These are phyloP conservation scores for Epizoanthus fatuus DNA, from an alignment of 92 coral and sea anemone species.

Conservation along the genomic window DNA sequence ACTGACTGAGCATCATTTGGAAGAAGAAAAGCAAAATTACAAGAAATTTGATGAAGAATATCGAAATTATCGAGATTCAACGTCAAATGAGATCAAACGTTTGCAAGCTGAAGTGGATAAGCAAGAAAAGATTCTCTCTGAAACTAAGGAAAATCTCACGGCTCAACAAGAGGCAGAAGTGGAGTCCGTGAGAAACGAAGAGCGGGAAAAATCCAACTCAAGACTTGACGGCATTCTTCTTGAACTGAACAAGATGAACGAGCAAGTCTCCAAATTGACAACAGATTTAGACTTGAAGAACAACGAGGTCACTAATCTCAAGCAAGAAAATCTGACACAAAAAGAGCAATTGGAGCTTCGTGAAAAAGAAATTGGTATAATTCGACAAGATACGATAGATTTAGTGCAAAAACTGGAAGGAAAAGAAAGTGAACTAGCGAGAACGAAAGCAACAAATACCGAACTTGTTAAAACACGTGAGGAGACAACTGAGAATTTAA, in stretches of 20 bases:
- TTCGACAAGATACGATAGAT: constrained; percentile 76
- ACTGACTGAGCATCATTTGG: constrained; percentile 55
- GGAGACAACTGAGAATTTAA: constrained; percentile 57
- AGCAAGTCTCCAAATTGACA: constrained; percentile 48
- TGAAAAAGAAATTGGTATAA: constrained; percentile 66
- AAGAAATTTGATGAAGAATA: constrained; percentile 58
- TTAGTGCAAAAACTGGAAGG: constrained; percentile 68
- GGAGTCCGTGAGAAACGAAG: constrained; percentile 67
- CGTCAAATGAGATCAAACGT: constrained; percentile 60
- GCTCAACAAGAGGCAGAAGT: constrained; percentile 66
- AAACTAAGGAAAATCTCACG: constrained; percentile 63
- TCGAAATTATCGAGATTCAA: constrained; percentile 21
- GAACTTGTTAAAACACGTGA: constrained; percentile 55
- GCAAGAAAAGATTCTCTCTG: constrained; percentile 54
- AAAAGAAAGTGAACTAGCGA: constrained; percentile 48
- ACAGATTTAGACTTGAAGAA: constrained; percentile 71
- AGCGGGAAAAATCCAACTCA: constrained; percentile 71
- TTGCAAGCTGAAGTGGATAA: constrained; percentile 61
- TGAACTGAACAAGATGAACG: constrained; percentile 76
- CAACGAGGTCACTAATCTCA: constrained; percentile 60
- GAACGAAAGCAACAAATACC: constrained; percentile 62
- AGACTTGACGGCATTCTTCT: constrained; percentile 78
- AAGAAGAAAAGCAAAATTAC: constrained; percentile 34
- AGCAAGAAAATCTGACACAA: constrained; percentile 61
- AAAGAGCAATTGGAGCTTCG: constrained; percentile 64